phyloP scores from a whole-genome alignment of 2,797 vertebrate genomes.

The Neopelma chrysocephalum region DNA sequence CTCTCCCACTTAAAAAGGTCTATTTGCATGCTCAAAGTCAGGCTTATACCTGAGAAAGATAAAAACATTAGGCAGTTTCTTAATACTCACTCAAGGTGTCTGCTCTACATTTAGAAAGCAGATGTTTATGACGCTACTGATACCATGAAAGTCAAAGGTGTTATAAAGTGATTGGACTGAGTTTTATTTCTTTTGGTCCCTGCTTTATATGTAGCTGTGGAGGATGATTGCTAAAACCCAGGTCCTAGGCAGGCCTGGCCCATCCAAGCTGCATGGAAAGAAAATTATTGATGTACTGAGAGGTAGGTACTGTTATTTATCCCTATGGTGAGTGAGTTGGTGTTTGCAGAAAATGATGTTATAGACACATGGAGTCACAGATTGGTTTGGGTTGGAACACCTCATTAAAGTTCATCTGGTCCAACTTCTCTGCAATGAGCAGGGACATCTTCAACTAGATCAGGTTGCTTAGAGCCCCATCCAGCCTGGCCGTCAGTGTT shows the following conservation, averaged over 20 bases:
- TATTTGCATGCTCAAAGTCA: background rate
- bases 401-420: background rate
- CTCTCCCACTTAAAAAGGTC: background rate
- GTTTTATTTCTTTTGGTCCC: background rate
- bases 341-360: background rate
- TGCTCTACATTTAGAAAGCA: background rate
- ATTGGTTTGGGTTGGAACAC: background rate
- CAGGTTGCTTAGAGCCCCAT: background rate
- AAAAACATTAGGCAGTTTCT: background rate
- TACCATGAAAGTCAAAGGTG: background rate
- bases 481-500: background rate
- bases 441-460: background rate
- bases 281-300: background rate
- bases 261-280: background rate
- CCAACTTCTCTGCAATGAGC: background rate
- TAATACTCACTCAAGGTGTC: background rate
- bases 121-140: background rate
- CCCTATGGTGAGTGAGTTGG: accelerated
- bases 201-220: background rate
- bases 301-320: too few species aligned
- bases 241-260: background rate
- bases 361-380: background rate
- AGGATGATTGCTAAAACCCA: background rate
- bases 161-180: background rate
- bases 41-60: background rate